Evolutionary conservation across 2,797 vertebrate genomes (phyloP), one percentile per base, ranked within the genome.

Genomic region (Manis javanica): DNA sequence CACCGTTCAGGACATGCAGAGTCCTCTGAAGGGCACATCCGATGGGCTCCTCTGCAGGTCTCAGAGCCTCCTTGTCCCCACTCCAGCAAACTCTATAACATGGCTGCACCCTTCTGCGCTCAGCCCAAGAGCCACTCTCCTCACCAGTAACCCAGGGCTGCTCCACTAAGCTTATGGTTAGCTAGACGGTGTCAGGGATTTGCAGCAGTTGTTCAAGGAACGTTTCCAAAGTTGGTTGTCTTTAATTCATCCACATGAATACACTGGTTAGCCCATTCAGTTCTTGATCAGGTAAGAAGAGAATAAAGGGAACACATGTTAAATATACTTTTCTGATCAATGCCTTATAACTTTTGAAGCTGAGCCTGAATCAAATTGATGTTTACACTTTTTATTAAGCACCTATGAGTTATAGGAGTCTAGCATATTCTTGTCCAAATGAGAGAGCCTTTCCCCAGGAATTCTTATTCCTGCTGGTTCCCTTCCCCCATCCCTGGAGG

Each of bases 341-440:
- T 81, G 89, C 92, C 92, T 96, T 90, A 91, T 24, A 53, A 51
- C 93, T 94, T 39, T 83, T 49, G 94, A 94, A 97, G 53, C 77
- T 85, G 49, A 96, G 74, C 84, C 39, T 23, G 89, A 90, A 34
- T 84, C 26, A 84, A 97, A 95, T 21, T 8, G 0, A 6, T 95
- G 86, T 97, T 96, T 97, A 97, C 91, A 96, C 59, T 86, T 93
- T 97, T 90, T 61, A 72, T 88, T 74, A 61, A 97, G 2, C 51
- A 37, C 83, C 3, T 88, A 13, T 91, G 10, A 59, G 26, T 16
- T 92, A 29, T 90, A 46, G 88, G 77, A 75, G 31, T 61, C 66
- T 61, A 79, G 39, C 16, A 34, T 1, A 0, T 53, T 90, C 78
- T 57, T 69, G 24, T 90, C 87, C 72, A n/a, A 85, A 64, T 29